Percentiles rank a stretch among this genome's conserved stretches.
Evolutionary conservation across 2,113 vertebrate species (phyloP).

Genomic region (Fregetta grallaria): DNA sequence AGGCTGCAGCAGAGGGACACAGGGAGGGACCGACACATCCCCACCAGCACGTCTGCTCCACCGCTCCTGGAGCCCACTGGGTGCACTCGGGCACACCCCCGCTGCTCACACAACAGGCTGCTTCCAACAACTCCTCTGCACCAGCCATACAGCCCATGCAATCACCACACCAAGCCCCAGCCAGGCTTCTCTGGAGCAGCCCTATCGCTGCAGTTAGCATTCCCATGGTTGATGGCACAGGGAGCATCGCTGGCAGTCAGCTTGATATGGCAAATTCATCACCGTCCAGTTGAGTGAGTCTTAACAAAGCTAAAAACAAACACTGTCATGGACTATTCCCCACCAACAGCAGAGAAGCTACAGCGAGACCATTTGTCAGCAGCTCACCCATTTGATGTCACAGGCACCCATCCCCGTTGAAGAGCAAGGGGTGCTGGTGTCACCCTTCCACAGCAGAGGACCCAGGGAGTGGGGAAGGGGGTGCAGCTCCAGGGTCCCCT

Average conservation of each 20-base stretch:
- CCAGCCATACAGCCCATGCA: neutral
- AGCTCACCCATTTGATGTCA: neutral
- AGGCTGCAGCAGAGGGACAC: neutral
- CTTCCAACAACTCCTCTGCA: neutral
- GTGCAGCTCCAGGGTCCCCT: neutral
- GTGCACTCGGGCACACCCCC: accelerated
- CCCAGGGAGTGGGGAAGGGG: neutral
- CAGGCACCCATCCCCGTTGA: neutral
- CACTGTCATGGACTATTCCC: neutral
- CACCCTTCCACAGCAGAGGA: neutral
- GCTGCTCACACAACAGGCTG: neutral
- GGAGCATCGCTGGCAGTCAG: neutral
- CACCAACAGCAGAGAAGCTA: neutral
- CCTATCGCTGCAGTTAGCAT: accelerated
- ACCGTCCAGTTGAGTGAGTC: accelerated
- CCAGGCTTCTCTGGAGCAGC: neutral
- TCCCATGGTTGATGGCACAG: neutral
- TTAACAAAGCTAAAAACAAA: neutral
- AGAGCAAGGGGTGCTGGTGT: neutral
- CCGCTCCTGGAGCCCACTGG: neutral
- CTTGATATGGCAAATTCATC: neutral
- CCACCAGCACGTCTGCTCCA: neutral
- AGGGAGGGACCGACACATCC: neutral
- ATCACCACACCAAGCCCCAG: accelerated
- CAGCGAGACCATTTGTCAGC: neutral